Evolutionary conservation across 2,113 vertebrate species (phyloP), one percentile per base, ranked within the genome.

Genomic region (Lepidiolamprologus cunningtoni): DNA sequence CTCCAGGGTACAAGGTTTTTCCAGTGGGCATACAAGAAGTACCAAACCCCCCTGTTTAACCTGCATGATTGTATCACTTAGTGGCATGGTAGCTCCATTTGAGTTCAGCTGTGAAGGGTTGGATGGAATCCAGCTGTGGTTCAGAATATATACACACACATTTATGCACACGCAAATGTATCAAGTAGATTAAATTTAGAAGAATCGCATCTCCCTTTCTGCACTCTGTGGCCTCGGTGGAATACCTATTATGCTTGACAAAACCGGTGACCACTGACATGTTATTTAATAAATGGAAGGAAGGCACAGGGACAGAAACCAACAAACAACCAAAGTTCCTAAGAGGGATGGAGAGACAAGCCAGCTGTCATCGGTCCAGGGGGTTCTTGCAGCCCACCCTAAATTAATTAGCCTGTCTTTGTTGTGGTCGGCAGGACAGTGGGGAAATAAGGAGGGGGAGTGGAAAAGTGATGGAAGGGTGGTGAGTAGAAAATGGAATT

Each of bases 381-480:
- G 88, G 93, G 90, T 86, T 95, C 93, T 93, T 93, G 89, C 89
- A 57, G 94, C 95, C 91, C 89, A 76, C 93, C 42, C 0, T 94
- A 97, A 97, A 97, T 96, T 94, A 97, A 97, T 97, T 97, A 95
- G 96, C 95, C 91, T 95, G 89, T 93, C 95, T 97, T 96, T 95
- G 94, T 96, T 96, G 94, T 87, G 95, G 96, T 95, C 89, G 86
- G 93, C 89, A 80, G 94, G 91, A 91, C 80, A 86, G 90, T 92
- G 93, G 94, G 89, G 89, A 88, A 92, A 90, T 83, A 78, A 87
- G 89, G 66, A 50, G 86, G 66, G 68, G 91, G 89, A 66, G 88
- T 88, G 84, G 90, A 80, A 85, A 84, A 89, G 88, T 91, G 93
- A 93, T 93, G 92, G 94, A 89, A 93, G 91, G 91, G 86, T 86